Evolutionary conservation across 92 coral and sea anemone genomes (phyloP).

Genomic region (Galaxea fascicularis): DNA sequence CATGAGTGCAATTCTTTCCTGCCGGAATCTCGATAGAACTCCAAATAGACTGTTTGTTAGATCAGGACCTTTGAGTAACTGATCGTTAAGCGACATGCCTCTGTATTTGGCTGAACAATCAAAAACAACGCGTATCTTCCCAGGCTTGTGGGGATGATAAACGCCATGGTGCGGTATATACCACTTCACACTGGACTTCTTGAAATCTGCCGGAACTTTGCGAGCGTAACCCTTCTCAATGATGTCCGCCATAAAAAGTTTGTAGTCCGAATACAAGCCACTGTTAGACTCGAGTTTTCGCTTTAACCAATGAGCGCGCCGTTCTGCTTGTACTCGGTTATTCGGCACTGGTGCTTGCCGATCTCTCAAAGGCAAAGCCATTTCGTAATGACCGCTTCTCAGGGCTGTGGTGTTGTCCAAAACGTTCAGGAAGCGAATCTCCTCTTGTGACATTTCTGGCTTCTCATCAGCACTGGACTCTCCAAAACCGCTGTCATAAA

Average conservation of each 20-base stretch:
- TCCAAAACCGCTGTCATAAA: not conserved
- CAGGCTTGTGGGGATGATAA: constrained; percentile 26
- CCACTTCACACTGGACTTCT: constrained; percentile 15
- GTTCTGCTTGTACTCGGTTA: constrained; percentile 14
- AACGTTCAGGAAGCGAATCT: not conserved
- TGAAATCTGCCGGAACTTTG: constrained; percentile 13
- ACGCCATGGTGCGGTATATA: constrained; percentile 41
- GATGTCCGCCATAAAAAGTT: constrained; percentile 11
- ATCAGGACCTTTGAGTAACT: constrained; percentile 37
- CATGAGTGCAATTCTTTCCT: constrained; percentile 26
- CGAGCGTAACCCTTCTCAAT: constrained; percentile 33
- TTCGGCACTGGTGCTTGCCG: constrained; percentile 11
- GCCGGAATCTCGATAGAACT: constrained; percentile 23
- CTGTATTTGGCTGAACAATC: constrained; percentile 11
- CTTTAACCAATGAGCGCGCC: constrained; percentile 23
- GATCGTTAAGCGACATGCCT: constrained; percentile 29
- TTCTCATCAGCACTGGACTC: constrained; percentile 1
- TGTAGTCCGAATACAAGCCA: constrained; percentile 6
- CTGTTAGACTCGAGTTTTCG: constrained; percentile 7
- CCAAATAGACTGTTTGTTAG: constrained; percentile 25
- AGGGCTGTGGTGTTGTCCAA: not conserved
- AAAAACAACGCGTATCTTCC: constrained; percentile 2
- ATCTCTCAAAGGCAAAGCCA: constrained; percentile 23
- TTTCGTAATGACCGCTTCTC: not conserved
- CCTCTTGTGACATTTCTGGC: constrained; percentile 24